A percentile compares a stretch with the other conserved stretches of the same genome.
Evolutionary conservation across 2,888 invertebrate species (phyloP).

Genomic region (Acrobeloides nanus): DNA sequence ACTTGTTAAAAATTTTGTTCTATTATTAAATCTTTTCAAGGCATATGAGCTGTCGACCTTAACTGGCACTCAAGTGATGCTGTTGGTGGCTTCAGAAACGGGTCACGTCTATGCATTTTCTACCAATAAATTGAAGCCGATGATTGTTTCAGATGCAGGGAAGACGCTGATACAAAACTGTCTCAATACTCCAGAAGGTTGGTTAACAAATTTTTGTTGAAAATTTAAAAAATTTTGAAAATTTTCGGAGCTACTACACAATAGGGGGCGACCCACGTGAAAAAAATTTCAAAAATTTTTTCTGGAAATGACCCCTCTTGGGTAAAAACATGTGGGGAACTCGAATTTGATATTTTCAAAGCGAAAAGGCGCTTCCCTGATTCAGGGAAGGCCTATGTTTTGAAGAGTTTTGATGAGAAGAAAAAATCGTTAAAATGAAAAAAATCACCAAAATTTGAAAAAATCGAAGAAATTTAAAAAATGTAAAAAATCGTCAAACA

Average conservation of each 20-base stretch:
- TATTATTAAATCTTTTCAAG: no score
- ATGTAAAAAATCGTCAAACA: no score
- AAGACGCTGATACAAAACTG: constrained; percentile 97
- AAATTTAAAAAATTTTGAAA: constrained; percentile 6
- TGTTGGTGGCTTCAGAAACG: constrained; percentile 63
- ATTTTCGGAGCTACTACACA: not conserved
- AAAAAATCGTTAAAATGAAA: no score
- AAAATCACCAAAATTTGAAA: no score
- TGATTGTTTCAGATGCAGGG: constrained; percentile 88
- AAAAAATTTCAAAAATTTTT: not conserved
- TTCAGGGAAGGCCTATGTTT: no score
- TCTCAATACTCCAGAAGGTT: constrained; percentile 70
- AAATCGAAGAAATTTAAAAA: no score
- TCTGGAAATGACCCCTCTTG: not conserved
- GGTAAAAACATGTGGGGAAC: no score
- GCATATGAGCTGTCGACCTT: constrained; percentile 97
- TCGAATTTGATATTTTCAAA: no score
- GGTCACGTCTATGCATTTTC: constrained; percentile 97
- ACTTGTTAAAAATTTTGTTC: not conserved
- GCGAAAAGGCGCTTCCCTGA: no score
- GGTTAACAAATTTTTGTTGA: constrained; percentile 9
- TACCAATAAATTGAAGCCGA: constrained; percentile 85
- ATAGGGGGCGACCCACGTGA: no score
- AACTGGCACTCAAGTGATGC: constrained; percentile 98
- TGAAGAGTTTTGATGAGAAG: no score